Percentiles rank a stretch among this genome's conserved stretches.
Conservation (phyloP, 2,113 vertebrate species). For the Edolisoma coerulescens region DNA sequence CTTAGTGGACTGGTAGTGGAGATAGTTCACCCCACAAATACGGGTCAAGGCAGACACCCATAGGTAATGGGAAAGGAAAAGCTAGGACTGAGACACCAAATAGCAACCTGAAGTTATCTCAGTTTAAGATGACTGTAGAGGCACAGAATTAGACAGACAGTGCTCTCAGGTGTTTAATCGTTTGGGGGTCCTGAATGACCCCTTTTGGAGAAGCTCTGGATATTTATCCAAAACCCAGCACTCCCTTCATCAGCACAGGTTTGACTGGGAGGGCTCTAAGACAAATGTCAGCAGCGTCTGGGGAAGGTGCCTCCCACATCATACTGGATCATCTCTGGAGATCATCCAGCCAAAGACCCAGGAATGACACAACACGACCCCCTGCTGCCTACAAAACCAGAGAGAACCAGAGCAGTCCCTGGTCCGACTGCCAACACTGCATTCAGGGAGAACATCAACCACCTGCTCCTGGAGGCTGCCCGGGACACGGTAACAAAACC, state of each 20-base stretch:
- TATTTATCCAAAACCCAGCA: background rate
- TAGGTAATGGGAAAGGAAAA: background rate
- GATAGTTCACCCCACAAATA: background rate
- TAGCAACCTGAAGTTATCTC: background rate
- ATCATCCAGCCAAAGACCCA: background rate
- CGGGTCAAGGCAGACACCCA: background rate
- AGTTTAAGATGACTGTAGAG: background rate
- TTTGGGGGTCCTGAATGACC: background rate
- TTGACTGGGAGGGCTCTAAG: background rate
- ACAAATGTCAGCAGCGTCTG: background rate
- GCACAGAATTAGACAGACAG: background rate
- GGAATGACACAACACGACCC: background rate
- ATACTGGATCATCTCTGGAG: background rate
- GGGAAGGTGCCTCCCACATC: background rate
- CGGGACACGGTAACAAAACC: background rate
- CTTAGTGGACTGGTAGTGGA: background rate
- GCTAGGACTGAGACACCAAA: background rate
- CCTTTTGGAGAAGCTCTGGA: background rate
- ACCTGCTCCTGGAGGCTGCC: rapidly evolving
- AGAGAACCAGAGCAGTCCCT: background rate
- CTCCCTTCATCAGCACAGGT: background rate
- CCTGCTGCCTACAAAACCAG: background rate
- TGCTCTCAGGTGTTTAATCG: rapidly evolving
- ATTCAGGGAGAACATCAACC: background rate
- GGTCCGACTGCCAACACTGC: background rate